phyloP scores from a whole-genome alignment of 2,888 invertebrate species.

The Melinopterus prodromus region DNA sequence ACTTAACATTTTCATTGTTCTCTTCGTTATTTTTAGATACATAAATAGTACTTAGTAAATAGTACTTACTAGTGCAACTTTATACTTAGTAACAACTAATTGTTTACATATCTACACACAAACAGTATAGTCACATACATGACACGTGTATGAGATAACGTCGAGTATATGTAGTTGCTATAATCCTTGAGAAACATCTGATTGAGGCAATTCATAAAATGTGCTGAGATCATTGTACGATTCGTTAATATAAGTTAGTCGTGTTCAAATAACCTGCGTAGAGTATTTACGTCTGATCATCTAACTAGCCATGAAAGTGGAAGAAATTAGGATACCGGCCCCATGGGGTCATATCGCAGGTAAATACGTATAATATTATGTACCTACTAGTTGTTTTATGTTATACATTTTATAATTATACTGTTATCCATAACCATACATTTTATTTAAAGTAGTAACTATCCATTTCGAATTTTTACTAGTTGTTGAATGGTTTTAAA shows the following conservation, averaged over 20 bases:
- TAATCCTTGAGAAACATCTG: not conserved
- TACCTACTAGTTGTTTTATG: not conserved
- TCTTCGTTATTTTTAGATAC: no score
- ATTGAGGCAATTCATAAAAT: not conserved
- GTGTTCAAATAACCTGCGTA: not conserved
- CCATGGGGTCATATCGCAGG: conserved; percentile 69
- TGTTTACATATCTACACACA: not conserved
- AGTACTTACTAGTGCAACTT: no score
- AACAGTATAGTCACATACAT: not conserved
- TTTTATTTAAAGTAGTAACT: no score
- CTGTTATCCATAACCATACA: no score
- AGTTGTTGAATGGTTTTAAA: no score
- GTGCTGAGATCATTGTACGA: not conserved
- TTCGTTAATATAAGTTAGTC: conserved; percentile 13
- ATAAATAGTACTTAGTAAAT: no score
- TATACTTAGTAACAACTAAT: not conserved
- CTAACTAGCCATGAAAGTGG: conserved; percentile 29
- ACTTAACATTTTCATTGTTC: no score
- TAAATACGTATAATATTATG: conserved; percentile 42
- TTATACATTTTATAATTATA: no score
- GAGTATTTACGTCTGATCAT: not conserved
- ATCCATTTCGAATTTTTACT: no score
- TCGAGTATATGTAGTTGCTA: not conserved
- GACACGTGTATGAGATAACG: not conserved
- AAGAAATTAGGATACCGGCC: conserved; percentile 59